Evolutionary conservation across 2,113 vertebrate species (phyloP), one percentile per base, ranked within the genome.

Genomic region (Marmota monax): DNA sequence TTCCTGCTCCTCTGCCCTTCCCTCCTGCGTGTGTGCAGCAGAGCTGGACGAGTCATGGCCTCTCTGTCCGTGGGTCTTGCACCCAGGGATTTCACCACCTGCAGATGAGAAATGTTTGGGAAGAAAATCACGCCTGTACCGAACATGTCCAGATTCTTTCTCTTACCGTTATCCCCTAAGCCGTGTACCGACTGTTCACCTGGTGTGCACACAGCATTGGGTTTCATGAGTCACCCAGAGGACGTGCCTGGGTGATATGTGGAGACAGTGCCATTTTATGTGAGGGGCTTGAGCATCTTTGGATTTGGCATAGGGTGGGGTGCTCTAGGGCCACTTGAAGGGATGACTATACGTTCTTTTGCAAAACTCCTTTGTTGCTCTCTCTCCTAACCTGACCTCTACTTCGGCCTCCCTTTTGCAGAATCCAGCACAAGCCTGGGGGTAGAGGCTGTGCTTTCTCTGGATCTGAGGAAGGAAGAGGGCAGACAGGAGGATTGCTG

Each of bases 241-340:
- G 32, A 27, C 5, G 3, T 18, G 27, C 85, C 48, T 23, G 2
- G 5, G 51, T 10, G 45, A 7, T 7, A 6, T 20, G 11, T 6
- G 56, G n/a, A 34, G 29, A 16, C 27, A 12, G 5, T 6, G 34
- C 4, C 7, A 8, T 32, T 29, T 17, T 14, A 11, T 5, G 32
- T 45, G 2, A 45, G 32, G 79, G 37, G 2, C 18, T 2, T 29
- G 51, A n/a, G 34, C 29, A 45, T 17, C 32, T 73, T 51, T 23
- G 1, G 20, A 2, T 45, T n/a, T n/a, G 0, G 16, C 32, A 0
- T 29, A 11, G 79, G 23, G 9, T 2, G 32, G 14, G 45, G 4
- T 51, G 34, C 39, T 39, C 53, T 25, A 20, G 10, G 34, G 5
- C 37, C 5, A 23, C 61, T 4, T 14, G 53, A 25, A 74, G 7